Evolutionary conservation across 1,140 invertebrate species (phyloP).

Genomic region (Tetranychus cinnabarinus): DNA sequence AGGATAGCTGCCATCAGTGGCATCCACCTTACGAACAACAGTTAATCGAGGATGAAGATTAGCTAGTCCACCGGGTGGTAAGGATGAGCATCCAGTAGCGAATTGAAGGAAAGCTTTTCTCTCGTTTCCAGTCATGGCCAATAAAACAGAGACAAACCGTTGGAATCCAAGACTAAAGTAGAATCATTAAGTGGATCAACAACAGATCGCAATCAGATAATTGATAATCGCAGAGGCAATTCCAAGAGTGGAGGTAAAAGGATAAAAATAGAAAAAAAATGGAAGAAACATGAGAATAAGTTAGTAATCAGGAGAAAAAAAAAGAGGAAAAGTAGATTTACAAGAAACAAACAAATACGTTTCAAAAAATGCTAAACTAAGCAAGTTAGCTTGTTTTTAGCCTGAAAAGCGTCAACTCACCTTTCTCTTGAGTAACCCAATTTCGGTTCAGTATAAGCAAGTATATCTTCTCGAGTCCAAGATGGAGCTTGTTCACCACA

Average conservation of each 20-base stretch:
- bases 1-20: conserved; percentile 82
- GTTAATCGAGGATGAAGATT: conserved; percentile 89
- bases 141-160: conserved; percentile 81
- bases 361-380: no score
- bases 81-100: conserved; percentile 85
- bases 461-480: conserved; percentile 85
- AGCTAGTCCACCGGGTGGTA: conserved; percentile 86
- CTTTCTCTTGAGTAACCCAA: conserved; percentile 88
- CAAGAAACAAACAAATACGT: no score
- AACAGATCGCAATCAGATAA: no score
- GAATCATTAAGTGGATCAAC: conserved; percentile 3
- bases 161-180: conserved; percentile 66
- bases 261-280: no score
- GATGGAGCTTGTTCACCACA: conserved; percentile 90
- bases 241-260: no score
- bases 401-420: conserved; percentile 24
- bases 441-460: conserved; percentile 94
- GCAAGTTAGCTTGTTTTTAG: not conserved
- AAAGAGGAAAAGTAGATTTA: no score
- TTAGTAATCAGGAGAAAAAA: no score
- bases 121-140: conserved; percentile 63
- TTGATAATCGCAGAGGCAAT: no score
- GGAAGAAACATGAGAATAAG: no score
- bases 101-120: conserved; percentile 95
- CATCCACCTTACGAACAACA: conserved; percentile 60